Evolutionary conservation across 2,113 vertebrate species (phyloP), one percentile per base, ranked within the genome.

Genomic region (Maccullochella peelii): DNA sequence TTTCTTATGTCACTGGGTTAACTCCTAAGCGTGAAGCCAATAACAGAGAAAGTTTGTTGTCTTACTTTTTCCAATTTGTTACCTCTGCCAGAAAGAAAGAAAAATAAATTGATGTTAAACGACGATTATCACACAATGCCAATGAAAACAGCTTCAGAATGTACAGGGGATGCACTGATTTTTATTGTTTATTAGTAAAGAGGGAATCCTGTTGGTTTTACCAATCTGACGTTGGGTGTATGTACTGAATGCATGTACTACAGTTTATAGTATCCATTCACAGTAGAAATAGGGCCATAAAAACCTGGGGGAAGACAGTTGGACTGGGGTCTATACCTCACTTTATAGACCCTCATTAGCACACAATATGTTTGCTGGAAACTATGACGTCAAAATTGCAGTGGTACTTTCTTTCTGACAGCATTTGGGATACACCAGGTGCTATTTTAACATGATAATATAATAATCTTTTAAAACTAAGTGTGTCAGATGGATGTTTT

Each of bases 261-360:
- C 47, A 15, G 67, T 90, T 93, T 91, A 86, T 91, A 52, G 88
- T 50, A 52, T 84, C 81, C 85, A 88, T 80, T 89, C 78, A 82
- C 71, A 73, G 86, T 71, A 91, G 57, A 91, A 88, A 87, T 27
- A 82, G 65, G 65, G 63, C 85, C 54, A 86, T 94, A 93, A 94
- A 92, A 87, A 80, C 30, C 40, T 7, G 21, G 55, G 71, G 78
- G 76, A 88, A 90, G 79, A 86, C 88, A 52, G 42, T 85, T 88
- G 87, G 82, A 86, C 79, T 2, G 58, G 52, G 25, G 82, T 82
- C 86, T 77, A 30, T 52, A 69, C 72, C 76, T 85, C 47, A 49
- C 33, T 92, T 93, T 93, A 92, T 90, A 81, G 88, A 77, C 73
- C 77, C 86, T 93, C 88, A 80, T 94, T 93, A 93, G 86, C 84